Conservation (phyloP, 2,888 invertebrate species). For the Julus scandinavius region DNA sequence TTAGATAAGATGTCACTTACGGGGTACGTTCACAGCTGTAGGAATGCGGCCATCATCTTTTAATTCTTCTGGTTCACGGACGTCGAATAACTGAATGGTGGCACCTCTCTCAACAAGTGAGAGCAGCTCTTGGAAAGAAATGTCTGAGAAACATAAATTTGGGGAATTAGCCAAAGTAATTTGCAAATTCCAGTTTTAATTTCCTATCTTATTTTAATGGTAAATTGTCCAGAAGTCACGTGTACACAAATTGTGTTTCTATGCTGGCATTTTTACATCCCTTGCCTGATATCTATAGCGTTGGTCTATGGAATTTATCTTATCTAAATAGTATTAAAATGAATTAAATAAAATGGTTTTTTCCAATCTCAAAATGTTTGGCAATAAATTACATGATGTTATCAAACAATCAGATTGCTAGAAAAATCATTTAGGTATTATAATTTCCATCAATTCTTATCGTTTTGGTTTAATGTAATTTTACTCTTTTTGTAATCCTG, state of each 20-base stretch:
- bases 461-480: too few relatives aligned
- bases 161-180: too few relatives aligned
- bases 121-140: slow-evolving; percentile 47
- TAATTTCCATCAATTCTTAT: too few relatives aligned
- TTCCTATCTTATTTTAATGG: background rate
- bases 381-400: background rate
- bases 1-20: slow-evolving; percentile 16
- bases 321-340: too few relatives aligned
- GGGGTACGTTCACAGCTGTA: slow-evolving; percentile 40
- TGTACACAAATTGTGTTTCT: background rate
- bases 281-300: too few relatives aligned
- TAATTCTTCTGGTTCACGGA: slow-evolving; percentile 48
- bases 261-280: background rate
- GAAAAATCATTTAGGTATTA: too few relatives aligned
- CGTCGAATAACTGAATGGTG: slow-evolving; percentile 35
- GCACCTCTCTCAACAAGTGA: slow-evolving; percentile 43
- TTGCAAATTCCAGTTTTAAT: background rate
- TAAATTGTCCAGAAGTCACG: background rate
- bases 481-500: too few relatives aligned
- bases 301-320: too few relatives aligned
- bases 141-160: background rate
- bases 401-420: background rate
- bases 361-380: background rate
- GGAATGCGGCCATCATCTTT: slow-evolving; percentile 50
- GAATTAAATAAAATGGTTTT: background rate